phyloP scores from a whole-genome alignment of 2,113 vertebrate genomes.

The Passer montanus region DNA sequence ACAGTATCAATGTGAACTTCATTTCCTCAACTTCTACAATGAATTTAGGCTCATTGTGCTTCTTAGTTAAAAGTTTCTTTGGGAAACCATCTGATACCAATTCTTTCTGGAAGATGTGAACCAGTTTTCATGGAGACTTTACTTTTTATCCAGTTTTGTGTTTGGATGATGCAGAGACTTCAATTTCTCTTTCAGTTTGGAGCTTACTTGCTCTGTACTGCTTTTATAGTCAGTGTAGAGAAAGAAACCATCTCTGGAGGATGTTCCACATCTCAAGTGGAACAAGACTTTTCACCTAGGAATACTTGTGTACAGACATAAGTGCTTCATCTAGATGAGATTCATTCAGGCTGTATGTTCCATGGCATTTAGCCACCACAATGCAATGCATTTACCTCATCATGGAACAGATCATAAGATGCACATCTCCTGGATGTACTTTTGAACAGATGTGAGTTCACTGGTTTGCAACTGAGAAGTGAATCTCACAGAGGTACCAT shows the following conservation, averaged over 20 bases:
- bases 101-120: background rate
- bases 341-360: background rate
- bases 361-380: background rate
- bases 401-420: background rate
- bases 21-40: background rate
- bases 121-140: background rate
- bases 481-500: background rate
- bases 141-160: background rate
- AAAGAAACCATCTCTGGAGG: background rate
- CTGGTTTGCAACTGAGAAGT: background rate
- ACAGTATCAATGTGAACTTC: background rate
- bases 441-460: background rate
- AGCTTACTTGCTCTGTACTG: background rate
- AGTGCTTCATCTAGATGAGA: background rate
- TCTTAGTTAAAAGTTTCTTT: background rate
- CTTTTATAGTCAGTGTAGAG: background rate
- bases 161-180: background rate
- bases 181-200: background rate
- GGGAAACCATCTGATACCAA: background rate
- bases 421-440: background rate
- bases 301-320: background rate
- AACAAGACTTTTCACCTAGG: background rate
- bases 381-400: background rate
- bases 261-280: background rate
- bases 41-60: background rate